Base-by-base conservation (phyloP, 2,888 invertebrate species). In the Tachina lurida region DNA sequence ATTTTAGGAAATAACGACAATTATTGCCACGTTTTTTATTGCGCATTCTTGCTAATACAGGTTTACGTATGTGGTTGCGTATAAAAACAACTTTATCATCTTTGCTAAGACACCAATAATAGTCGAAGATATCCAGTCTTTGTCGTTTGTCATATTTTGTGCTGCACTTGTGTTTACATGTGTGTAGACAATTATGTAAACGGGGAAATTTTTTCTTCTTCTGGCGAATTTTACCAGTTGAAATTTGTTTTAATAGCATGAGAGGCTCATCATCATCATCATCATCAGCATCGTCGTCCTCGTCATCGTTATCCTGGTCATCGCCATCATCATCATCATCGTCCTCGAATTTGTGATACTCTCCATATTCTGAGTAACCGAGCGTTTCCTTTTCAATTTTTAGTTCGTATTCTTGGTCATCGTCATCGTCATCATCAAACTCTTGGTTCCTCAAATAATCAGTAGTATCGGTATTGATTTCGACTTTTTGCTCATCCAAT, bases 121-220 rank as follows among this genome's bases (percentile, higher is more conserved):
- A 86, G 3, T 75, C 54, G 31, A 87, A 88, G 19, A 88, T 74
- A 15, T 84, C 71, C 10, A 65, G 62, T 17, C 88, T 80, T 71
- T 87, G 87, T 4, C 73, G 63, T 41, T 84, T 63, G 12, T 63
- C 54, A 39, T 87, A 86, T 60, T 84, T 84, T 13, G 56, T 74
- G 13, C 54, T 75, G 19, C 88, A 88, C 67, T 88, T 88, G 62
- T 87, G 87, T 62, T 87, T 87, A 60, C 88, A 88, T 9, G 83
- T 78, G 54, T 73, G 45, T 13, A 84, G 62, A 45, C 88, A 88
- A 56, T 67, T 71, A 10, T 76, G 75, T 7, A 86, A 73, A 43
- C 79, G 83, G 0, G 83, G 79, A 43, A 47, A 17, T 47, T 75
- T 84, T 45, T 73, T 43, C 49, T 60, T 77, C 17, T 67, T 77